A percentile compares a stretch with the other conserved stretches of the same genome.
Conservation (phyloP, 2,888 invertebrate genomes). For the Andricus curvator region DNA sequence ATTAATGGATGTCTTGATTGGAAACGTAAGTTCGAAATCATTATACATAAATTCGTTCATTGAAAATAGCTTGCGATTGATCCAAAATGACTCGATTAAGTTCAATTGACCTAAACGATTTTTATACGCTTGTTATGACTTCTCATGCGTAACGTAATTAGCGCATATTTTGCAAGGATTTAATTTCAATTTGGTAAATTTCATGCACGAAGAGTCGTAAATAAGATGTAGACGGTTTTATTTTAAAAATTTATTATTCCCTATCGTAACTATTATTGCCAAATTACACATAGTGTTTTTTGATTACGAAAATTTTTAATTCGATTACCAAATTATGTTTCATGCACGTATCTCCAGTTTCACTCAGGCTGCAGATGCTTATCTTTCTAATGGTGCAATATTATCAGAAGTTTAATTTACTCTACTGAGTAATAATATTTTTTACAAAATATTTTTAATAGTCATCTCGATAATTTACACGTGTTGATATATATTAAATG, state of each 20-base stretch:
- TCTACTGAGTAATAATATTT: not conserved
- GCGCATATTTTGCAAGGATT: constrained; percentile 5
- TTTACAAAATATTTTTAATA: not conserved
- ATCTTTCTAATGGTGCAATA: constrained; percentile 6
- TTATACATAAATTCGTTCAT: not conserved
- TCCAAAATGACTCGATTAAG: not conserved
- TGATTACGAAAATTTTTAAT: not conserved
- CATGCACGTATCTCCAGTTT: not conserved
- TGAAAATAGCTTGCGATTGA: not conserved
- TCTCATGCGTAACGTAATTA: constrained; percentile 14
- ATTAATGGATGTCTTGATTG: constrained; percentile 18
- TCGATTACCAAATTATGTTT: constrained; percentile 10
- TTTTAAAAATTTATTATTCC: not conserved
- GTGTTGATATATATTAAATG: not conserved
- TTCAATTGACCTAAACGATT: not conserved
- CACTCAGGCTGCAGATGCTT: not conserved
- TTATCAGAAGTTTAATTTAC: not conserved
- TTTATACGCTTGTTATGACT: constrained; percentile 6
- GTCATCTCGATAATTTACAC: not conserved
- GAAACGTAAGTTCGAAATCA: no score
- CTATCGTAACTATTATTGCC: not conserved
- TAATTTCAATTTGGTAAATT: not conserved
- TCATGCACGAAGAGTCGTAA: not conserved
- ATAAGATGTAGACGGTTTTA: not conserved
- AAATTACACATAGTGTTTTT: not conserved